Evolutionary conservation across 35 echinoderm and acorn worm genomes (phyloP), one percentile per base, ranked within the genome.

Genomic region (Anneissia japonica): DNA sequence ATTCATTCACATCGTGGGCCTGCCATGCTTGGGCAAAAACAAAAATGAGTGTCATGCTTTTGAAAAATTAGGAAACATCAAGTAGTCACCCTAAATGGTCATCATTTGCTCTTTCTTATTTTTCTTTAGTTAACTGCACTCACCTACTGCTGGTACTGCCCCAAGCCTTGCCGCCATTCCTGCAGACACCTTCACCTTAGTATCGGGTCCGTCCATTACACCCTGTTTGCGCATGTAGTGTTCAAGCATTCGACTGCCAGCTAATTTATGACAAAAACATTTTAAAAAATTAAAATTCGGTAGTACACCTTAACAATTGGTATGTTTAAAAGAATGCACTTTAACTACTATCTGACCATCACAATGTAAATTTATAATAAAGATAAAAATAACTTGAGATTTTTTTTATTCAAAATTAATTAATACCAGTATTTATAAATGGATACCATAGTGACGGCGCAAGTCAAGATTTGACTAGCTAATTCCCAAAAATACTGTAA

Each of bases 191-290:
- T 90, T 90, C 0, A 99, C 96, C 73, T 91, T 93, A 35, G 82
- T 79, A 6, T 84, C 84, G 5, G 33, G 28, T 74, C 83, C 90
- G 6, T 90, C 85, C 37, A 91, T 84, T 3, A 99, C 84, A 79
- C 96, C 96, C 80, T 99, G 92, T 39, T 85, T 99, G 10, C 96
- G 90, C 92, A 99, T 91, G 92, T 94, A 97, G 73, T 99, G 96
- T 39, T 99, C 96, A 45, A 99, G 82, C 92, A 99, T 99, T 74
- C 96, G 77, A 82, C 72, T 99, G 9, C 96, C 96, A 99, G 92
- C 96, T 97, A 73, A 5, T 41, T 12, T 32, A 55, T 30, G 29
- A 72, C 73, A 64, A 35, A 77, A 80, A 36, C n/a, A n/a, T n/a
- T n/a, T n/a, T n/a, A n/a, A n/a, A n/a, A n/a, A n/a, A n/a, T n/a